Percentiles rank a stretch among this genome's conserved stretches.
phyloP scores from a whole-genome alignment of 2,113 vertebrate genomes.

The Entelurus aequoreus region DNA sequence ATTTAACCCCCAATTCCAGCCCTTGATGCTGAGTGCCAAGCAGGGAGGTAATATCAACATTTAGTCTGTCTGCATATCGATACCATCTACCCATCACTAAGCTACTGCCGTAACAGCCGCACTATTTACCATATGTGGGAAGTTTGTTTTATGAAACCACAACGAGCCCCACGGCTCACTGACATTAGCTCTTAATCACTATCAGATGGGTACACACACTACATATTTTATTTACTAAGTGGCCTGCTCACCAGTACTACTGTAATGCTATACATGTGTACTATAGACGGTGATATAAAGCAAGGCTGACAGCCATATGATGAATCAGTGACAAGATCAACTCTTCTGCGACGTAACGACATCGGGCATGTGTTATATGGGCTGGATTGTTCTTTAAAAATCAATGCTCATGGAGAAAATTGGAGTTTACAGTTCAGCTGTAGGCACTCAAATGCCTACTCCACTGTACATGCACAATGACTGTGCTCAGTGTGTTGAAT shows the following conservation, averaged over 20 bases:
- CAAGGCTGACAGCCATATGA: slow-evolving; percentile 1
- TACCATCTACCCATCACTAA: background rate
- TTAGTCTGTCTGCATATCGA: too few relatives aligned
- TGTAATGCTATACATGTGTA: background rate
- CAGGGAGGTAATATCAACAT: too few relatives aligned
- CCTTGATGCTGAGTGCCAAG: too few relatives aligned
- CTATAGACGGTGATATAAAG: background rate
- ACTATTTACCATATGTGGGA: too few relatives aligned
- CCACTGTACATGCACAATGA: background rate
- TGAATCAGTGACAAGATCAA: slow-evolving; percentile 2
- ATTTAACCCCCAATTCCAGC: too few relatives aligned
- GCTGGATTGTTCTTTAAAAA: background rate
- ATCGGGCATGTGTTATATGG: slow-evolving; percentile 1
- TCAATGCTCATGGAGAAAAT: background rate
- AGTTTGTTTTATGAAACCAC: too few relatives aligned
- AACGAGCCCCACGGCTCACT: too few relatives aligned
- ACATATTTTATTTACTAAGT: background rate
- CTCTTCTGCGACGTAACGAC: background rate
- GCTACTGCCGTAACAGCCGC: too few relatives aligned
- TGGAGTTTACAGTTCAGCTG: background rate
- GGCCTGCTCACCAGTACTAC: background rate
- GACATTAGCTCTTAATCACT: too few relatives aligned
- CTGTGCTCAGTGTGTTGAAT: background rate
- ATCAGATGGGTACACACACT: too few relatives aligned
- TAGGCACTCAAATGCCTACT: background rate